Evolutionary conservation across 2,888 invertebrate species (phyloP).

Genomic region (Stratiomys singularior): DNA sequence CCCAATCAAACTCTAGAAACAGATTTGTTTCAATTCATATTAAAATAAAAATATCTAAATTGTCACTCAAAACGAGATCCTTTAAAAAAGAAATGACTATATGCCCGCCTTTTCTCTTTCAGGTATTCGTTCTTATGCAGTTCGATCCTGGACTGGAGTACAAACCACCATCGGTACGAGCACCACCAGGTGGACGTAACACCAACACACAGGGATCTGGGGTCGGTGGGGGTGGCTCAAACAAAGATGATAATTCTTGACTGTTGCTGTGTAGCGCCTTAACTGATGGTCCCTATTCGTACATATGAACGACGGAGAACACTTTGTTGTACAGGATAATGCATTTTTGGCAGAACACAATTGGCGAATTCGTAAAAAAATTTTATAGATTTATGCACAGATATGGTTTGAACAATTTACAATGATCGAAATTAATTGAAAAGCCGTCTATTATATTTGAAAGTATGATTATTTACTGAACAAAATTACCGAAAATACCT

Average conservation of each 20-base stretch:
- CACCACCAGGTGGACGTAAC: conserved; percentile 65
- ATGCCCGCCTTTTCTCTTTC: conserved; percentile 44
- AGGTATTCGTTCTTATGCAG: conserved; percentile 99
- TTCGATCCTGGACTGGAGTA: conserved; percentile 98
- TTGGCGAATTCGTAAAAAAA: conserved; percentile 54
- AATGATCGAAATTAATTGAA: conserved; percentile 1
- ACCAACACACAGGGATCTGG: conserved; percentile 69
- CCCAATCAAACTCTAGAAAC: too few species aligned
- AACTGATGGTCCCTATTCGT: conserved; percentile 93
- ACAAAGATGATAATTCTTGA: conserved; percentile 97
- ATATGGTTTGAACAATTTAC: conserved; percentile 32
- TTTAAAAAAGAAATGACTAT: too few species aligned
- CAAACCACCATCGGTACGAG: conserved; percentile 82
- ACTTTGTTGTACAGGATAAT: conserved; percentile 63
- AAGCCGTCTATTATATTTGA: neutral
- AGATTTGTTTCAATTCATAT: too few species aligned
- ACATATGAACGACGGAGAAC: conserved; percentile 67
- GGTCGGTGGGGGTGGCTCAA: conserved; percentile 73
- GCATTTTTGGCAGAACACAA: conserved; percentile 62
- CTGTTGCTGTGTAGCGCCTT: conserved; percentile 99
- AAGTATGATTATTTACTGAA: conserved; percentile 7
- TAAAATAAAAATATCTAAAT: too few species aligned
- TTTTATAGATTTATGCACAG: conserved; percentile 46
- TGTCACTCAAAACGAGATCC: too few species aligned
- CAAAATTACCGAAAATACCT: conserved; percentile 32